A percentile compares a stretch with the other conserved stretches of the same genome.
Conservation (phyloP, 2,113 vertebrate genomes). For the Glaucomys volans region DNA sequence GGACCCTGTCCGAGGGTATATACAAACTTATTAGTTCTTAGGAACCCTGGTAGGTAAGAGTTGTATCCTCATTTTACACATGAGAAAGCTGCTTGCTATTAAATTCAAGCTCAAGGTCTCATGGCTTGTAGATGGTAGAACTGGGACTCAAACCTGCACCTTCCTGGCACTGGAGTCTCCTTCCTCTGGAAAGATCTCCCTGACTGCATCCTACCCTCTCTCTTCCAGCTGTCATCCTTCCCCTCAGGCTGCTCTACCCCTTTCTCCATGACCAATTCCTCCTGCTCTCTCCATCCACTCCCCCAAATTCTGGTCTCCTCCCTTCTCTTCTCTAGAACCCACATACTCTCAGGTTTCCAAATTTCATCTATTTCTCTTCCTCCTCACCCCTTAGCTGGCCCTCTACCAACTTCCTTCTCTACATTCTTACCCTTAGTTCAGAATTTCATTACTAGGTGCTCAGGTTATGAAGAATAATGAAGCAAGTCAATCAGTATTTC, state of each 20-base stretch:
- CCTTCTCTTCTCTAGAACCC: neutral
- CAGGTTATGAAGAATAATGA: neutral
- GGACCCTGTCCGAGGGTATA: no score
- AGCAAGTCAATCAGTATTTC: neutral
- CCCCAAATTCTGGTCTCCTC: neutral
- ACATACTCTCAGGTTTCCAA: neutral
- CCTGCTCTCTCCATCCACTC: neutral
- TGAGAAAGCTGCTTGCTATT: neutral
- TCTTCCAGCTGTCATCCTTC: neutral
- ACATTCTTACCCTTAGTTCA: no score
- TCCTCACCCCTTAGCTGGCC: neutral
- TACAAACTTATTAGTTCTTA: neutral
- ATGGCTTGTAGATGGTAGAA: neutral
- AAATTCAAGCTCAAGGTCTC: neutral
- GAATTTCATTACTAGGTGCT: neutral
- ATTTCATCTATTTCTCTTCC: neutral
- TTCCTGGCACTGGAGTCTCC: neutral
- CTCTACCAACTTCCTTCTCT: neutral
- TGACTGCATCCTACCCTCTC: neutral
- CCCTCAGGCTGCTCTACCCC: no score
- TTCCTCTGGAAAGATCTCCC: constrained; percentile 10
- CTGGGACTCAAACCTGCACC: neutral
- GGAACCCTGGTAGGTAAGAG: neutral
- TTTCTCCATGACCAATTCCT: neutral
- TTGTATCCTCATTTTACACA: neutral